Conservation (phyloP, 2,888 invertebrate species). For the Tenthredo livida region DNA sequence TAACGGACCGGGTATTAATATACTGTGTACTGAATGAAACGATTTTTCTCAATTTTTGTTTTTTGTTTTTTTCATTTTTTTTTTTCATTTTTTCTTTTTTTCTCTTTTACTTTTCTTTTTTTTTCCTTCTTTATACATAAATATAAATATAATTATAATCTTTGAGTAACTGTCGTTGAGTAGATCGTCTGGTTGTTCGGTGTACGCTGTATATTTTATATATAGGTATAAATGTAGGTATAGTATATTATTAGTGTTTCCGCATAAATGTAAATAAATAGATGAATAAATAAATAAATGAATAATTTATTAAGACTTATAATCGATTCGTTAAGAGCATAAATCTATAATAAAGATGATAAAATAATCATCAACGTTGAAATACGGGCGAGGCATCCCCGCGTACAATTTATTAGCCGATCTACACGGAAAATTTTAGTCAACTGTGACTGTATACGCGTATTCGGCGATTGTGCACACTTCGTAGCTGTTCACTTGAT, state of each 20-base stretch:
- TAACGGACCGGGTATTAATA: conserved; percentile 17
- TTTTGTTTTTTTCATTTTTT: not conserved
- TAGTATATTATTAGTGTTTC: not conserved
- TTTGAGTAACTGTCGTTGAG: conserved; percentile 20
- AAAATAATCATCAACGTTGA: not conserved
- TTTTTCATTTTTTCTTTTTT: not conserved
- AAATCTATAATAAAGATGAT: not conserved
- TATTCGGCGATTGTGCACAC: too few species aligned
- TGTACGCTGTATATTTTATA: not conserved
- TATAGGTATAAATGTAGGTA: not conserved
- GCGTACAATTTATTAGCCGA: not conserved
- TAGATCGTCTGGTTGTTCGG: conserved; percentile 16
- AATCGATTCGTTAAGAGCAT: not conserved
- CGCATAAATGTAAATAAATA: not conserved
- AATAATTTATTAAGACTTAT: not conserved
- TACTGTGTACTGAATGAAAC: not conserved
- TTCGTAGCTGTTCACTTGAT: too few species aligned
- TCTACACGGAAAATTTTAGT: too few species aligned
- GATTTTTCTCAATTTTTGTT: not conserved
- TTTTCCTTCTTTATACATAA: conserved; percentile 31
- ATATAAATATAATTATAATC: conserved; percentile 10
- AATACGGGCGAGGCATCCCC: not conserved
- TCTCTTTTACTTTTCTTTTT: not conserved
- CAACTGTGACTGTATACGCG: too few species aligned
- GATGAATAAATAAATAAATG: not conserved